phyloP scores from a whole-genome alignment of 2,113 vertebrate species.

The Alligator sinensis region DNA sequence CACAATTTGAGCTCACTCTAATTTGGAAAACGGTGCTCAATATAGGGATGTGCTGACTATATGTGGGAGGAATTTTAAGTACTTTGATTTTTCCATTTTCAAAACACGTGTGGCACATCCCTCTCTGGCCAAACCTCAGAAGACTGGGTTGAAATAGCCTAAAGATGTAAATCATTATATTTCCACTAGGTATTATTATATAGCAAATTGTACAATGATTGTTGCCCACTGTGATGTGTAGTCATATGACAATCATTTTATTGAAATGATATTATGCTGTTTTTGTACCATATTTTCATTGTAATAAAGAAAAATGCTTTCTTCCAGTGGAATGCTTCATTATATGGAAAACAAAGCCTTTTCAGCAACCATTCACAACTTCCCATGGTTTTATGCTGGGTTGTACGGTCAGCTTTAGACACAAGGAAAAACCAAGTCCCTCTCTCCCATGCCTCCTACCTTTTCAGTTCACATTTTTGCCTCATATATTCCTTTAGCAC shows the following conservation, averaged over 20 bases:
- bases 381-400: neutral
- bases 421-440: neutral
- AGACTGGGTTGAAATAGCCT: slow-evolving; percentile 31
- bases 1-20: neutral
- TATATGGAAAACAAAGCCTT: slow-evolving; percentile 2
- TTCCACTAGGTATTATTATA: slow-evolving; percentile 43
- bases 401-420: neutral
- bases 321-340: slow-evolving; percentile 18
- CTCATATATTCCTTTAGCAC: neutral
- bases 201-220: slow-evolving; percentile 46
- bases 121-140: neutral
- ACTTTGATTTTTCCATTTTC: neutral
- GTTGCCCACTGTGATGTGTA: slow-evolving; percentile 38
- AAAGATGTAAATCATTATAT: slow-evolving; percentile 53
- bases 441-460: neutral
- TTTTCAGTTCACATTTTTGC: neutral
- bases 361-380: neutral
- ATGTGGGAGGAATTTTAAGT: neutral
- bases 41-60: neutral
- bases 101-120: slow-evolving; percentile 17
- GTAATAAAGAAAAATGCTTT: slow-evolving; percentile 46
- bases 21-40: neutral
- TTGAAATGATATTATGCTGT: slow-evolving; percentile 22
- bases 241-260: neutral
- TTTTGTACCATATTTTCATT: slow-evolving; percentile 36